Evolutionary conservation across 92 coral and sea anemone genomes (phyloP).

Genomic region (Porites lobata): DNA sequence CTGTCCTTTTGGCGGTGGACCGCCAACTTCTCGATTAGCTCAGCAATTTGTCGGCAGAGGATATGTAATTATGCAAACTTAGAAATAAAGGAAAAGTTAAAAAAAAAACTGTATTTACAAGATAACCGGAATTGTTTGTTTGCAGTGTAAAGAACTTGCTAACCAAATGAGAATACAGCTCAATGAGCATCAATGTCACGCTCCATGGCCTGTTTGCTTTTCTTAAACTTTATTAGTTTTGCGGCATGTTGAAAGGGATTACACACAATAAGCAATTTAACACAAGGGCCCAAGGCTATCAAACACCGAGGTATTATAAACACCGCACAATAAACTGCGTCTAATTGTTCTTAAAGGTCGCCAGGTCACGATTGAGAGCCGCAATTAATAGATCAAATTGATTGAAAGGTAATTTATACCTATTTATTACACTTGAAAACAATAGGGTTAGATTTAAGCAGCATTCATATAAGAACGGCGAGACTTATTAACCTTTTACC

Average conservation of each 20-base stretch:
- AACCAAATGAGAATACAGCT: neutral
- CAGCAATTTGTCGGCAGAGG: too few species aligned
- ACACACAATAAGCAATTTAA: slow-evolving; percentile 85
- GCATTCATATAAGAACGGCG: slow-evolving; percentile 73
- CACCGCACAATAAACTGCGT: slow-evolving; percentile 73
- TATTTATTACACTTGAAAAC: slow-evolving; percentile 88
- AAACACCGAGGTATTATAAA: slow-evolving; percentile 77
- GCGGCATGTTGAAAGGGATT: slow-evolving; percentile 81
- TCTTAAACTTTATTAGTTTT: slow-evolving; percentile 50
- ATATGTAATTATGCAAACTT: too few species aligned
- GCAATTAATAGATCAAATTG: slow-evolving; percentile 93
- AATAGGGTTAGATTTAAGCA: slow-evolving; percentile 71
- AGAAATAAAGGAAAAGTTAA: too few species aligned
- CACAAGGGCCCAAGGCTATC: slow-evolving; percentile 73
- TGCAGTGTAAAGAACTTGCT: neutral
- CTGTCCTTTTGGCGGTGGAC: too few species aligned
- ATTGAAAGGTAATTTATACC: slow-evolving; percentile 97
- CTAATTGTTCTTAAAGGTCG: slow-evolving; percentile 90
- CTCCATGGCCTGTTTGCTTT: slow-evolving; percentile 35
- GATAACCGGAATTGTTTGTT: neutral
- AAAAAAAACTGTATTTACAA: too few species aligned
- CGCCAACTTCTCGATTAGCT: too few species aligned
- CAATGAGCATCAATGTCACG: slow-evolving; percentile 13
- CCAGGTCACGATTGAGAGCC: slow-evolving; percentile 75
- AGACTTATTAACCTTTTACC: slow-evolving; percentile 60